A percentile compares a stretch with the other conserved stretches of the same genome.
phyloP scores from a whole-genome alignment of 2,797 vertebrate species.

The Sciaenops ocellatus region DNA sequence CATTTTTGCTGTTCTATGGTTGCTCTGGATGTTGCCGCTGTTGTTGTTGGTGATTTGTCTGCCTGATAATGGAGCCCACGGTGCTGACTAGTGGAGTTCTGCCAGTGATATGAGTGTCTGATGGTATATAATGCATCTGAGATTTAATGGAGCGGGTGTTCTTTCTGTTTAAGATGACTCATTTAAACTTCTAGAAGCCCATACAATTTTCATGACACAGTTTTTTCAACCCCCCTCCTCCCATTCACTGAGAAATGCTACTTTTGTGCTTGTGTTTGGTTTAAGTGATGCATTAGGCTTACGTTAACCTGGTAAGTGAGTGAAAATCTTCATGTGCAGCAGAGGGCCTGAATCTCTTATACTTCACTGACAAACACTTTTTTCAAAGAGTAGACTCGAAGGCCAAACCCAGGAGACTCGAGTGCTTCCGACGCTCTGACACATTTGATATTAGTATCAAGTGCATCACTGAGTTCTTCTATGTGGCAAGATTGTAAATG shows the following conservation, averaged over 20 bases:
- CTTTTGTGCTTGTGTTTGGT: slow-evolving; percentile 33
- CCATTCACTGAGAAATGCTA: slow-evolving; percentile 15
- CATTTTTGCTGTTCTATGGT: slow-evolving; percentile 1
- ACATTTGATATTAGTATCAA: neutral
- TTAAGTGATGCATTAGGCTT: slow-evolving; percentile 26
- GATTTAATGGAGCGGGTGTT: slow-evolving; percentile 54
- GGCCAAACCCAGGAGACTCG: neutral
- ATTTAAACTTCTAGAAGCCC: slow-evolving; percentile 45
- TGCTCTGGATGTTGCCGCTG: slow-evolving; percentile 26
- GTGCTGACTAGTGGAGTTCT: slow-evolving; percentile 53
- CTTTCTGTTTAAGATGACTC: slow-evolving; percentile 53
- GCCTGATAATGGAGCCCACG: slow-evolving; percentile 61
- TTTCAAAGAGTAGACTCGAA: neutral
- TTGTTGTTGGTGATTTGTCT: slow-evolving; percentile 30
- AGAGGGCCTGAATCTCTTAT: neutral
- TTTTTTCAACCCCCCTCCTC: slow-evolving; percentile 26
- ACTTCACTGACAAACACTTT: no score
- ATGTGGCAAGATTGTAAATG: no score
- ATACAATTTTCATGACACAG: slow-evolving; percentile 61
- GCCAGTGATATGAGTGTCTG: slow-evolving; percentile 22
- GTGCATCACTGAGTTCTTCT: neutral
- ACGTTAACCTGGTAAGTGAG: slow-evolving; percentile 25
- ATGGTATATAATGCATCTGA: slow-evolving; percentile 53
- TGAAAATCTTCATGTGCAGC: neutral
- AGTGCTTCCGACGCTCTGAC: neutral